These are phyloP conservation scores for Triplophysa rosa DNA, from an alignment of 2,113 vertebrate genomes.

Conservation along the genomic window DNA sequence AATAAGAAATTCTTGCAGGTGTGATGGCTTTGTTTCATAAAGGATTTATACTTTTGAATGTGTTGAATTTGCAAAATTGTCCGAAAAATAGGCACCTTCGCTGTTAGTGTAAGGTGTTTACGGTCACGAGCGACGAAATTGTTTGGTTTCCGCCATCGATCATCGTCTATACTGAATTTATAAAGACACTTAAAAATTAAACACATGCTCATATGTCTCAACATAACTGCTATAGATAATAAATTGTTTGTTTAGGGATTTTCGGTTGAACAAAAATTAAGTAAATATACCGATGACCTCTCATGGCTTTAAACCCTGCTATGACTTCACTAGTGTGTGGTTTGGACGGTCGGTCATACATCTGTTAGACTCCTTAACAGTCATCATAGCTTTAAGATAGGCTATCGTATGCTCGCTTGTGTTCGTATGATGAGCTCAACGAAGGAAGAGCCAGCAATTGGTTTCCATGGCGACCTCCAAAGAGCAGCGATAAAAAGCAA, in stretches of 20 bases:
- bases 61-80: background rate
- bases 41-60: background rate
- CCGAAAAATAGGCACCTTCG: background rate
- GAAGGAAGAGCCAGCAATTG: slow-evolving; percentile 50
- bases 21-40: background rate
- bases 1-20: slow-evolving; percentile 3
- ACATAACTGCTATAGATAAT: background rate
- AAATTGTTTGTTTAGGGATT: background rate
- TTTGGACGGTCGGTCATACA: background rate
- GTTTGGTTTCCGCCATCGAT: background rate
- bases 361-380: slow-evolving; percentile 11
- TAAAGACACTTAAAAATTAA: background rate
- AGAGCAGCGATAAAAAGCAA: slow-evolving; percentile 54
- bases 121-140: background rate
- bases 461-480: slow-evolving; percentile 59
- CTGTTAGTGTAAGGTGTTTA: background rate
- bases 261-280: background rate
- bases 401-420: slow-evolving; percentile 34
- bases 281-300: background rate
- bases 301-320: background rate
- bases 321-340: background rate
- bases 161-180: background rate
- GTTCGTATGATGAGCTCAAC: slow-evolving; percentile 51
- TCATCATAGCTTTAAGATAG: slow-evolving; percentile 29
- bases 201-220: background rate